Conservation (phyloP, 2,113 vertebrate species). For the Hemiscyllium ocellatum region DNA sequence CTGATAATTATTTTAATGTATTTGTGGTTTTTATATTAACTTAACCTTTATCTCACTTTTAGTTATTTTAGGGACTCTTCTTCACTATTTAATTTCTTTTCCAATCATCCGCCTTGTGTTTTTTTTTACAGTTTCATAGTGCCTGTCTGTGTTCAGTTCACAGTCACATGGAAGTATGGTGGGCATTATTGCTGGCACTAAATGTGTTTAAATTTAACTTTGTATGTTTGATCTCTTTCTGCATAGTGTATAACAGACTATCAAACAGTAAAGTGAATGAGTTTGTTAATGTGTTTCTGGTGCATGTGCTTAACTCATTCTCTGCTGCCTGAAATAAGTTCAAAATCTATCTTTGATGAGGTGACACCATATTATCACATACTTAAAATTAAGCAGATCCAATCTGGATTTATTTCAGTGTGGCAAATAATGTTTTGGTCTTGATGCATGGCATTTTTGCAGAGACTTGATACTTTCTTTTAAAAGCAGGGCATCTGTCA, state of each 20-base stretch:
- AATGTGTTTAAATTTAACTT: not conserved
- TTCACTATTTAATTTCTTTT: not conserved
- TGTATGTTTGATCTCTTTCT: not conserved
- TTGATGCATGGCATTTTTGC: not conserved
- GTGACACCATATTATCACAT: not conserved
- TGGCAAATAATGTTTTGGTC: not conserved
- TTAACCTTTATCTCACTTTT: not conserved
- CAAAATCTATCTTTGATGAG: not conserved
- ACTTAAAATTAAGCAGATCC: not conserved
- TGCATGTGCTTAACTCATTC: not conserved
- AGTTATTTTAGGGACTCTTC: not conserved
- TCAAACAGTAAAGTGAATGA: not conserved
- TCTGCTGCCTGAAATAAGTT: not conserved
- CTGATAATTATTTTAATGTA: not conserved
- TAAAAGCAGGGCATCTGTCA: not conserved
- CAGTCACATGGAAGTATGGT: not conserved
- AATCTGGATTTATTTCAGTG: not conserved
- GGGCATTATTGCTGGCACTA: conserved; percentile 8
- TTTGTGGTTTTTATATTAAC: not conserved
- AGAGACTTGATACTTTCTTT: not conserved
- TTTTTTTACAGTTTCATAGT: conserved; percentile 18
- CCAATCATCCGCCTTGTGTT: not conserved
- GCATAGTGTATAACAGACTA: not conserved
- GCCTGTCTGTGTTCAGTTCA: conserved; percentile 4
- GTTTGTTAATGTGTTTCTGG: not conserved